Conservation (phyloP, 2,113 vertebrate species). For the Sciurus niger region DNA sequence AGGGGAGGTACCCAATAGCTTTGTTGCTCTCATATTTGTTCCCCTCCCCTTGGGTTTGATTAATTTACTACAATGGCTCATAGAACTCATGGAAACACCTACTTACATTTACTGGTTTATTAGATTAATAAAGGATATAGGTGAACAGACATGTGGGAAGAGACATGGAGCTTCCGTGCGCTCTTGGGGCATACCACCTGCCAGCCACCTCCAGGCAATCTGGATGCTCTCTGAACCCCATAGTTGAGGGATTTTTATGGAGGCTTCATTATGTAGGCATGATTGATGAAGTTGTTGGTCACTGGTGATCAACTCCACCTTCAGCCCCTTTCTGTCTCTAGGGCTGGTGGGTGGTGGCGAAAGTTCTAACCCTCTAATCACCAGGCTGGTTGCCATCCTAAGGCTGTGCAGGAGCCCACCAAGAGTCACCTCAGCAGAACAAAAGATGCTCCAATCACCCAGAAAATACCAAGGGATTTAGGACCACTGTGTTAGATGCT, state of each 20-base stretch:
- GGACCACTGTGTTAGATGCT: background rate
- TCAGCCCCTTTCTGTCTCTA: too few species aligned
- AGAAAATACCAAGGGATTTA: background rate
- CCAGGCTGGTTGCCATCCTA: too few species aligned
- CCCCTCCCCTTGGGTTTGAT: background rate
- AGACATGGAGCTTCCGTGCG: background rate
- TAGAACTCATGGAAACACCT: background rate
- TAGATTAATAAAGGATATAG: background rate
- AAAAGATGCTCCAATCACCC: background rate
- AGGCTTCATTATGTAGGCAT: background rate
- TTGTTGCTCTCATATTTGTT: background rate
- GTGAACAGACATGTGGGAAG: background rate
- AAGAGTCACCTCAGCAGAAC: background rate
- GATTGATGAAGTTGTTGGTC: background rate
- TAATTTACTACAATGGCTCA: background rate
- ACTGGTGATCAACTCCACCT: background rate
- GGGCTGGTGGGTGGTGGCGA: background rate
- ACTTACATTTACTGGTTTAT: background rate
- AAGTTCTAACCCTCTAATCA: background rate
- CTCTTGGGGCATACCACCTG: background rate
- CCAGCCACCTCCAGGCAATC: background rate
- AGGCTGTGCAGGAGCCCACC: background rate
- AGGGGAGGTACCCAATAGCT: fast-evolving
- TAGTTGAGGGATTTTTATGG: background rate
- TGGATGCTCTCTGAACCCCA: background rate